Base-by-base conservation (phyloP, 1,140 invertebrate species). In the Thereuonema tuberculata region DNA sequence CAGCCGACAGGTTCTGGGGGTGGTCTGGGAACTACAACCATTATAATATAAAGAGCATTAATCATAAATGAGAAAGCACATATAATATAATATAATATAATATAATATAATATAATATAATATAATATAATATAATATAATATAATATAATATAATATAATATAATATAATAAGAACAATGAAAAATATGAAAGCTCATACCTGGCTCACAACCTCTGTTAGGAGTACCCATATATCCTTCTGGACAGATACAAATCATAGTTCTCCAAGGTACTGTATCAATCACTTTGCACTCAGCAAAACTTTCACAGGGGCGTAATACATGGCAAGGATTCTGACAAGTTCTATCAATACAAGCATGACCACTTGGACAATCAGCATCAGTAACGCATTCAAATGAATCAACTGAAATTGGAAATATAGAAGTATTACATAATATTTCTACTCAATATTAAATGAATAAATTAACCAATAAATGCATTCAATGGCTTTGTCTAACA, bases 171-270 rank as follows among this genome's bases (percentile, higher is more conserved):
- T n/a, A n/a, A n/a, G n/a, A n/a, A n/a, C n/a, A n/a, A n/a, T n/a
- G n/a, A n/a, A n/a, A n/a, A n/a, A n/a, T n/a, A n/a, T n/a, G n/a
- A n/a, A n/a, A n/a, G 31, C 31, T 54, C 23, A 61, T 65, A 57
- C 66, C 65, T 20, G 63, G 37, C 14, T 61, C 57, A 69, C 89
- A 93, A 66, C 84, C 78, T 48, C 85, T 86, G 62, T 81, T 80
- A 58, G 82, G 75, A 67, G 89, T 81, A 1, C 87, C 86, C 59
- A 88, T 81, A 65, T 89, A 92, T 20, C 88, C 87, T 61, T 83
- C 82, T 23, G 89, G 89, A 68, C 90, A 93, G 0, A 86, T 80
- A 66, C 91, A 94, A 12, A 89, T 78, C 87, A 93, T 91, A 0
- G 89, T 91, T 54, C 88, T 78, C 1, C 93, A 84, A 0, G 90